Evolutionary conservation across 2,113 vertebrate genomes (phyloP).

Genomic region (Pseudopodoces humilis): DNA sequence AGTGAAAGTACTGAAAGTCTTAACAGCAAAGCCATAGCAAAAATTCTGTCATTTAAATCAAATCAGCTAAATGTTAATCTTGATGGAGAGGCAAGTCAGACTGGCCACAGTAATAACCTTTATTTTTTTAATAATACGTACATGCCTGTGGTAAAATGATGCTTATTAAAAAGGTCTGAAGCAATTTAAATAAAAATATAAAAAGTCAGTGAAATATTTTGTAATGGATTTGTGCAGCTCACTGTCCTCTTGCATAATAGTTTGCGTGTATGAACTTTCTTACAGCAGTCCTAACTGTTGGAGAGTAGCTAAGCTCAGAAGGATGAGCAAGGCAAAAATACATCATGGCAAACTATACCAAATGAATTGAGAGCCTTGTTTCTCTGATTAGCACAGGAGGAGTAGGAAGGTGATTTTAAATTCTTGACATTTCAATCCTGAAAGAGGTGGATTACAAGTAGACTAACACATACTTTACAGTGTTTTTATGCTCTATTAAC

Average conservation of each 20-base stretch:
- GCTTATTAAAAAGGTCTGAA: background rate
- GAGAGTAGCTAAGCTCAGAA: background rate
- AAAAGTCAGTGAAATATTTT: background rate
- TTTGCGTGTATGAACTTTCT: background rate
- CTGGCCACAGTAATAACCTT: background rate
- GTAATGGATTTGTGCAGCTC: background rate
- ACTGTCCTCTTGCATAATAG: background rate
- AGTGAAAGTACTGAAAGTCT: background rate
- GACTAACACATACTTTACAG: background rate
- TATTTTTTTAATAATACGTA: background rate
- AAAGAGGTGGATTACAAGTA: background rate
- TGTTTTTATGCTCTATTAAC: background rate
- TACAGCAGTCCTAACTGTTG: background rate
- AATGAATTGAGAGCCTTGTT: background rate
- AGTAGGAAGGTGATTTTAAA: background rate
- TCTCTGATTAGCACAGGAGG: background rate
- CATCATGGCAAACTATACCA: background rate
- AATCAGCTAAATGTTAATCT: background rate
- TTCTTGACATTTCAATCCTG: background rate
- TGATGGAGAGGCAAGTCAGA: background rate
- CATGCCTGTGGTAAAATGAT: background rate
- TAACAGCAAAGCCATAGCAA: background rate
- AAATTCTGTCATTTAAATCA: background rate
- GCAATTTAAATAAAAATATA: background rate
- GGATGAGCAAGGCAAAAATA: background rate